Evolutionary conservation across 2,113 vertebrate species (phyloP), one percentile per base, ranked within the genome.

Genomic region (cattle (Bos taurus)): DNA sequence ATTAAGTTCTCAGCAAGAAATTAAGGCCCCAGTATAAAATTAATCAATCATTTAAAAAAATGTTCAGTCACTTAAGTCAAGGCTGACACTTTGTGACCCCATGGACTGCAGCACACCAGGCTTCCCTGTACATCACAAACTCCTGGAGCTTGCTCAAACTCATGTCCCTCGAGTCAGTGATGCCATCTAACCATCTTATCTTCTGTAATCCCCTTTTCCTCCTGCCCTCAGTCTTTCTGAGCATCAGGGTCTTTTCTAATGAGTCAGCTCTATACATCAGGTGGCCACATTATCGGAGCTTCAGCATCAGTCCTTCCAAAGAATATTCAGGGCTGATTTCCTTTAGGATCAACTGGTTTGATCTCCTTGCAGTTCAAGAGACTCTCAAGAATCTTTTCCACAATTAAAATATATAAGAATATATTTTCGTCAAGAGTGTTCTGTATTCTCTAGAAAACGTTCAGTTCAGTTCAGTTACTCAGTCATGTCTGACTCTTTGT

Each of bases 1-100:
- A 43, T 59, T 26, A 95, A 56, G 16, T 94, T 95, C 59, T 77
- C n/a, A 89, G 46, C 5, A 94, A 87, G 54, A 95, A 95, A 93
- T 92, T 86, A 92, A 71, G 64, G 19, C 25, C 2, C 43, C 14
- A 28, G 11, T 74, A 30, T 25, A 43, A 74, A 43, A 43, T 40
- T 74, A 74, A 74, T 25, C 21, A 74, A 43, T 43, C 71, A 43
- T 25, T 71, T 40, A 6, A 40, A 40, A 36, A 74, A 74, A 43
- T 74, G 5, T 74, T 74, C 71, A 74, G 71, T 25, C 36, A 12
- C 13, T 62, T 48, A 62, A 62, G 28, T 62, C 60, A 62, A 30
- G 60, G 26, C 21, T 74, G 71, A 74, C 36, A 40, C 71, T 43
- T 40, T 43, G 21, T 0, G 5, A 43, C 11, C 21, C 36, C 21